Evolutionary conservation across 2,888 invertebrate genomes (phyloP).

Genomic region (Fragum fragum): DNA sequence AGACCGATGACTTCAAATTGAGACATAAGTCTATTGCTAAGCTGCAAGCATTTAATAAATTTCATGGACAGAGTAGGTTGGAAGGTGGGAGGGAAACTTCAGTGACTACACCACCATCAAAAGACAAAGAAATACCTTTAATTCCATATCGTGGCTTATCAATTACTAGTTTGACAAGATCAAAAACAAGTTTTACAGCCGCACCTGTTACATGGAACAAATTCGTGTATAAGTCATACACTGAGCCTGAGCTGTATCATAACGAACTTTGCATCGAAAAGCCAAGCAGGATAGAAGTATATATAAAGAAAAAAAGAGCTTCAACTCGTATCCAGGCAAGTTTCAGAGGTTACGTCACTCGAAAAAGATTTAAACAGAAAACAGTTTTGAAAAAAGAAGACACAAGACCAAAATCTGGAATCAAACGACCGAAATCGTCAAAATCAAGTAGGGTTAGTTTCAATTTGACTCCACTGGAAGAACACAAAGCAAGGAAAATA

Average conservation of each 20-base stretch:
- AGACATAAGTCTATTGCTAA: slow-evolving; percentile 61
- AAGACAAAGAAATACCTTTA: background rate
- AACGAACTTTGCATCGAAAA: background rate
- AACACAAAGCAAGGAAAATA: slow-evolving; percentile 3
- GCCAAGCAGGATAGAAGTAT: slow-evolving; percentile 50
- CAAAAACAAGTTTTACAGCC: slow-evolving; percentile 4
- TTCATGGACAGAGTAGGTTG: slow-evolving; percentile 27
- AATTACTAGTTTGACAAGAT: background rate
- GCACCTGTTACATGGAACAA: background rate
- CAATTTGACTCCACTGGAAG: slow-evolving; percentile 8
- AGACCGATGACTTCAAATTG: slow-evolving; percentile 66
- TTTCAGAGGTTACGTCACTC: slow-evolving; percentile 41
- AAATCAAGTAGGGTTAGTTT: slow-evolving; percentile 24
- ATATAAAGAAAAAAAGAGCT: slow-evolving; percentile 51
- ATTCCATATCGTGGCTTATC: slow-evolving; percentile 13
- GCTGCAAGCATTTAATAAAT: slow-evolving; percentile 52
- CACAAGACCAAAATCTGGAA: background rate
- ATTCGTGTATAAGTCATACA: slow-evolving; percentile 43
- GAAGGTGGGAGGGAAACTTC: background rate
- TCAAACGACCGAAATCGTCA: slow-evolving; percentile 11
- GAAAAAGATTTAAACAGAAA: slow-evolving; percentile 13
- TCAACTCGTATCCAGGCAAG: slow-evolving; percentile 51
- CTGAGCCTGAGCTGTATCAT: slow-evolving; percentile 39
- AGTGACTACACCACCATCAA: background rate
- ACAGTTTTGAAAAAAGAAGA: background rate